Conservation (phyloP, 2,113 vertebrate genomes). For the Andinoacara biseriatus region DNA sequence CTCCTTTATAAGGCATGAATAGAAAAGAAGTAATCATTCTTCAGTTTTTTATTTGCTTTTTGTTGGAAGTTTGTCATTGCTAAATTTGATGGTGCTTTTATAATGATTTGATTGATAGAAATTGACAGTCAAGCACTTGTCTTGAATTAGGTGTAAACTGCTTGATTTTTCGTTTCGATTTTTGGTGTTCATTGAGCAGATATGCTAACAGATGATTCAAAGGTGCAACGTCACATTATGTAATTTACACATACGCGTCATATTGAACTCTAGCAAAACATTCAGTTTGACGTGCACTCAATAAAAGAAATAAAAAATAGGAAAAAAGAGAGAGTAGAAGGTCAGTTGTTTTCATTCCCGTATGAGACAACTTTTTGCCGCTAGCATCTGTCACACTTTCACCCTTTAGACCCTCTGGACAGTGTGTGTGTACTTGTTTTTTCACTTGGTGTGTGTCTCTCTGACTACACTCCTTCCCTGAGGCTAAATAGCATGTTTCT, state of each 20-base stretch:
- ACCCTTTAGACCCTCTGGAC: constrained; percentile 3
- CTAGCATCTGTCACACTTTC: constrained; percentile 21
- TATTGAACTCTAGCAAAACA: background rate
- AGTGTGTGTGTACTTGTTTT: constrained; percentile 8
- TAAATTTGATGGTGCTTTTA: background rate
- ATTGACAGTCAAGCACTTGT: constrained; percentile 1
- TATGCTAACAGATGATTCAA: background rate
- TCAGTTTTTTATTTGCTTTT: constrained; percentile 13
- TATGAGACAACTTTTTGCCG: constrained; percentile 3
- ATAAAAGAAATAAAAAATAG: background rate
- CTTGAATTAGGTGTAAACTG: background rate
- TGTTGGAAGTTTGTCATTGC: background rate
- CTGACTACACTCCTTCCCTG: constrained; percentile 15
- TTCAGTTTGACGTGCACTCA: background rate
- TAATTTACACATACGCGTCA: background rate
- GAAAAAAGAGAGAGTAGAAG: background rate
- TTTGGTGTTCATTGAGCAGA: background rate
- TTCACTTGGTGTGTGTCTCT: background rate
- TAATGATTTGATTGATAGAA: background rate
- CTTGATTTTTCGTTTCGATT: background rate
- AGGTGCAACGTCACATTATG: background rate
- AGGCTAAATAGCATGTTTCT: constrained; percentile 19
- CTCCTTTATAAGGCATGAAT: background rate
- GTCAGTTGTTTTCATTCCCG: constrained; percentile 16
- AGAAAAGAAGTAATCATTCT: background rate